Evolutionary conservation across 92 coral and sea anemone species (phyloP), one percentile per base, ranked within the genome.

Genomic region (Phymanthus crucifer): DNA sequence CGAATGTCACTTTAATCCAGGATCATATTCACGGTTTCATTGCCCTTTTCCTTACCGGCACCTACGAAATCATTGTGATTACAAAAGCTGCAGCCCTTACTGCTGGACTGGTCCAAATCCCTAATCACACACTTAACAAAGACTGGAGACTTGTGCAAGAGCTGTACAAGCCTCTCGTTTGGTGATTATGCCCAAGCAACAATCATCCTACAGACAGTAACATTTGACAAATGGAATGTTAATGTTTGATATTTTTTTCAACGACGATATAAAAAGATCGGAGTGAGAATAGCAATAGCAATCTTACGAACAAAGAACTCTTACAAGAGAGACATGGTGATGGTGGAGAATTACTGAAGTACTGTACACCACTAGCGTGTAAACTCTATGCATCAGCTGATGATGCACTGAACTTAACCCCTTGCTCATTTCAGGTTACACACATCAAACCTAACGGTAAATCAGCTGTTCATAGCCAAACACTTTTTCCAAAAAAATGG

Each of bases 401-500:
- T 24, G 34, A 26, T 29, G 12, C 3, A 61, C 34, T 61, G 26
- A 9, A 61, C 33, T 7, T 61, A 8, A 61, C 68, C 19, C 34
- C 17, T 61, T 61, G 34, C 34, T 61, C 3, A 29, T 26, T 24
- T n/a, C n/a, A n/a, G n/a, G n/a, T 0, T 61, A 61, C 36, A 24
- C 68, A 61, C 68, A 24, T 61, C 68, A 61, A 29, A 12, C 68
- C 35, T 27, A 24, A 61, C 34, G 29, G 34, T 61, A 61, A 2
- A 61, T 61, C 68, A 24, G 68, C 34, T 61, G 68, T 61, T 61
- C 68, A 61, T 61, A 61, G 32, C 7, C 34, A 27, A 24, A 61
- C 33, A 61, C 68, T 61, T 27, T 61, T 61, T 34, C 68, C n/a
- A n/a, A 61, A 19, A 29, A 61, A 61, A 27, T 61, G 68, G 68